phyloP scores from a whole-genome alignment of 2,888 invertebrate species.

The Hermodice carunculata region DNA sequence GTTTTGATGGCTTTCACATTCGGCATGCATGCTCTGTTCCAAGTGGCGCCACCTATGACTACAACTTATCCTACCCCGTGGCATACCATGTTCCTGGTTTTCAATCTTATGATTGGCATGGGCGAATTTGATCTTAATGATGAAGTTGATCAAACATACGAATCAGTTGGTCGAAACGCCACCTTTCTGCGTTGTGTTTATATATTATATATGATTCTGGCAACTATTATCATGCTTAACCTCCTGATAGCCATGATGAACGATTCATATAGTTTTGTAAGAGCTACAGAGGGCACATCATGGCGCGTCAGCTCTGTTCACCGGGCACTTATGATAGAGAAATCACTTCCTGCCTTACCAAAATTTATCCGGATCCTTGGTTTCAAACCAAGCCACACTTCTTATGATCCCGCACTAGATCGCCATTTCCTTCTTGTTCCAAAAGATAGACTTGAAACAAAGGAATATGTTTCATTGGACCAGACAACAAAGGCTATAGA shows the following conservation, averaged over 20 bases:
- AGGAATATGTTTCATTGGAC: no score
- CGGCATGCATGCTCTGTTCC: slow-evolving; percentile 60
- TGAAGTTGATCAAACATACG: slow-evolving; percentile 45
- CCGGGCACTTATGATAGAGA: no score
- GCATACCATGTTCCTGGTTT: slow-evolving; percentile 59
- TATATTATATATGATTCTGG: slow-evolving; percentile 58
- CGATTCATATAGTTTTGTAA: slow-evolving; percentile 52
- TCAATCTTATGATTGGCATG: slow-evolving; percentile 67
- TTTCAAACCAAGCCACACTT: no score
- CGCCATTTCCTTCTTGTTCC: no score
- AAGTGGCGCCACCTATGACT: slow-evolving; percentile 43
- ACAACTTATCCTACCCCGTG: slow-evolving; percentile 46
- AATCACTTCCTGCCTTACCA: no score
- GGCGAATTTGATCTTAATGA: slow-evolving; percentile 50
- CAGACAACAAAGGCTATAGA: no score
- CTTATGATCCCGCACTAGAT: no score
- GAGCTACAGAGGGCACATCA: no score
- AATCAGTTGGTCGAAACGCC: slow-evolving; percentile 34
- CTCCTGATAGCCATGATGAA: slow-evolving; percentile 53
- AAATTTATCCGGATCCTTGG: no score
- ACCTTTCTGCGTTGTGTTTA: slow-evolving; percentile 54
- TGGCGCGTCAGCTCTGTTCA: no score
- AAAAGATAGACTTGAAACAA: no score
- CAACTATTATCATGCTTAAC: slow-evolving; percentile 47
- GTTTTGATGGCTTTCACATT: slow-evolving; percentile 64